Percentiles rank a stretch among this genome's conserved stretches.
These are phyloP conservation scores for Gymnobelideus leadbeateri DNA, from an alignment of 2,113 vertebrate genomes.

Conservation along the genomic window DNA sequence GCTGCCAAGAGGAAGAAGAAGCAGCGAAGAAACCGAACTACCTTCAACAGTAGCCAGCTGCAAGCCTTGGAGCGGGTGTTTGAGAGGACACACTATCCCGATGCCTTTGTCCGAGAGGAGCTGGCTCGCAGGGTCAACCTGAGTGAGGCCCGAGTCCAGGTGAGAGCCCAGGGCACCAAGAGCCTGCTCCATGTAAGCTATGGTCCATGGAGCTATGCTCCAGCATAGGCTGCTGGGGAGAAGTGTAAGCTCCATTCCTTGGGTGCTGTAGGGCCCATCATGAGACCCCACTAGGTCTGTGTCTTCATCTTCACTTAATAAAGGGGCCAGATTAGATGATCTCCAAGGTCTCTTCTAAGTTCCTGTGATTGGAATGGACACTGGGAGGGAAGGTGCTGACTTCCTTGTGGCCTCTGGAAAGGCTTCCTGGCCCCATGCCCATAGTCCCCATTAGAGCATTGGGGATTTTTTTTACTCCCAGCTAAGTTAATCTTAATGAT, in stretches of 20 bases:
- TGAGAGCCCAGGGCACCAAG: conserved; percentile 70
- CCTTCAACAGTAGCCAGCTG: conserved; percentile 90
- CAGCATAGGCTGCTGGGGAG: neutral
- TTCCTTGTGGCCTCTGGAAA: neutral
- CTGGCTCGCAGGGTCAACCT: conserved; percentile 88
- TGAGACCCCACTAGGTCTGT: neutral
- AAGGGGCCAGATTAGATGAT: neutral
- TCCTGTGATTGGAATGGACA: neutral
- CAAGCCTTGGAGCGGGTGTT: conserved; percentile 90
- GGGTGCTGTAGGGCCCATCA: too few species aligned
- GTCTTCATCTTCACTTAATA: neutral
- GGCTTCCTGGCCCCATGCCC: neutral
- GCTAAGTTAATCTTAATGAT: neutral
- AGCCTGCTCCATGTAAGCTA: neutral
- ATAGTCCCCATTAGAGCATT: neutral
- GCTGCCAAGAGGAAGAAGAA: conserved; percentile 87
- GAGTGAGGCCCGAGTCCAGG: conserved; percentile 90
- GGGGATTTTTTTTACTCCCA: neutral
- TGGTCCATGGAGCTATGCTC: too few species aligned
- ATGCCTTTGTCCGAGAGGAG: conserved; percentile 89
- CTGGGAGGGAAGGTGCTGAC: neutral
- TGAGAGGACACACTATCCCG: conserved; percentile 89
- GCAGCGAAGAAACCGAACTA: conserved; percentile 90
- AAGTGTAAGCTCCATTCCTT: neutral
- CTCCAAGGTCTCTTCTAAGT: neutral